These are phyloP conservation scores for Pangasius djambal DNA, from an alignment of 2,797 vertebrate species.

Conservation along the genomic window DNA sequence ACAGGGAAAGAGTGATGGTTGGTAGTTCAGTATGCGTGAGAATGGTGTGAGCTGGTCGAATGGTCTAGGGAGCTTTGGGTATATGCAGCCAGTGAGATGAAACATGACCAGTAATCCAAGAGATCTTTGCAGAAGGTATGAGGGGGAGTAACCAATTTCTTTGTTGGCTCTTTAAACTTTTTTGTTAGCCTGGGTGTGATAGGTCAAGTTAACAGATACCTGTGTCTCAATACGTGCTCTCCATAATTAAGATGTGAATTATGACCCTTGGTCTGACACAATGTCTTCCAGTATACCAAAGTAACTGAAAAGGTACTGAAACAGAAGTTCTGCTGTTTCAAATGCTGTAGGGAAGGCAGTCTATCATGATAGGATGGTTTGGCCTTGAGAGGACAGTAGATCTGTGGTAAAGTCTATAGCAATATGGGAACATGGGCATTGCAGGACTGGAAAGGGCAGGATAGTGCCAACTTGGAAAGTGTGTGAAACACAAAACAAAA, in stretches of 20 bases:
- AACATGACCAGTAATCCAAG: background rate
- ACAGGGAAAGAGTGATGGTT: background rate
- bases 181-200: background rate
- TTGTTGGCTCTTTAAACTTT: background rate
- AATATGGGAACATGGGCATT: background rate
- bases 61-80: background rate
- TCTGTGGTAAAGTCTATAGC: background rate
- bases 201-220: background rate
- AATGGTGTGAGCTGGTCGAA: background rate
- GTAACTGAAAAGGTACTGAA: background rate
- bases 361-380: background rate
- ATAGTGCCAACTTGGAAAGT: background rate
- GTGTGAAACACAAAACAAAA: background rate
- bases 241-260: background rate
- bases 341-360: background rate
- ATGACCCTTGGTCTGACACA: background rate
- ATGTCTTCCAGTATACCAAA: background rate
- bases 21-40: background rate
- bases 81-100: background rate
- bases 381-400: background rate
- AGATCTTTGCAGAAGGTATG: background rate
- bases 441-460: background rate
- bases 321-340: background rate
- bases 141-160: background rate
- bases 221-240: background rate